A percentile compares a stretch with the other conserved stretches of the same genome.
These are phyloP conservation scores for Montipora sp. DNA, from an alignment of 64 coral and sea anemone genomes.

Conservation along the genomic window DNA sequence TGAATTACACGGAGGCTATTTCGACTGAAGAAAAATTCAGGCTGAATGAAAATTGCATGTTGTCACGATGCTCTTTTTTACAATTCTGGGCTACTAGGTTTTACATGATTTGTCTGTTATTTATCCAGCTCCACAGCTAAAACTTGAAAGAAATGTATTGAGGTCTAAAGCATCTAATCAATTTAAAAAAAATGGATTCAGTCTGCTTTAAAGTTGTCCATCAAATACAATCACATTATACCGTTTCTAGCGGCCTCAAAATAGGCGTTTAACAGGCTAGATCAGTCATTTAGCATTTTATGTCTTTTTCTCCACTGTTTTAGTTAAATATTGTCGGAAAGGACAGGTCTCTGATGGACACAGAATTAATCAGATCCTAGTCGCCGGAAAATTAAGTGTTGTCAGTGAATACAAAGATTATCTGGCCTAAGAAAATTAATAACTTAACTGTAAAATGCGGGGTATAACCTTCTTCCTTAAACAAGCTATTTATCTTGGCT, in stretches of 20 bases:
- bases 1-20: not conserved
- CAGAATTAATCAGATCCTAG: not conserved
- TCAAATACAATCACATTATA: conserved; percentile 9
- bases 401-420: not conserved
- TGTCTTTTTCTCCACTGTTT: not conserved
- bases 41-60: not conserved
- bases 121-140: not conserved
- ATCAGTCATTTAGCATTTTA: conserved; percentile 18
- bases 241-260: not conserved
- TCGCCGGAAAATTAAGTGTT: not conserved
- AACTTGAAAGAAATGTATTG: not conserved
- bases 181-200: conserved; percentile 4
- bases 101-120: not conserved
- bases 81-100: not conserved
- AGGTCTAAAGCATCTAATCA: not conserved
- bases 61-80: not conserved
- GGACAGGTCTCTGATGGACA: conserved; percentile 2
- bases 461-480: conserved; percentile 18
- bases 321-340: not conserved
- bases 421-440: conserved; percentile 10
- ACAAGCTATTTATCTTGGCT: conserved; percentile 40
- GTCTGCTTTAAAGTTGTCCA: conserved; percentile 23
- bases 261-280: conserved; percentile 21
- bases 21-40: not conserved
- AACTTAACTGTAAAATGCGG: conserved; percentile 13